Conservation (phyloP, 1,140 invertebrate genomes). For the Achroia grisella region DNA sequence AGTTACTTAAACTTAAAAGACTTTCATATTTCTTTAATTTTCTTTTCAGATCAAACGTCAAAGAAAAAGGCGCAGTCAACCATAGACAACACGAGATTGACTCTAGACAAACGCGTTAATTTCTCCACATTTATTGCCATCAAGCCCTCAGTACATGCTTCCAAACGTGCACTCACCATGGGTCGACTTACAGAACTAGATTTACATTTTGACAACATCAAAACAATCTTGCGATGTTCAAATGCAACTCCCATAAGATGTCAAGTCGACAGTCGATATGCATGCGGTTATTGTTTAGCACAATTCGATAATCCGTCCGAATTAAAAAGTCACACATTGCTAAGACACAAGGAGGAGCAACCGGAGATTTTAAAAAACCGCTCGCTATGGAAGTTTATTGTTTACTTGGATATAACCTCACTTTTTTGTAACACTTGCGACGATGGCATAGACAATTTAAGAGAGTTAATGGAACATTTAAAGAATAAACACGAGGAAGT, state of each 20-base stretch:
- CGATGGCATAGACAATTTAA: constrained; percentile 7
- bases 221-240: constrained; percentile 38
- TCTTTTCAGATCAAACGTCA: neutral
- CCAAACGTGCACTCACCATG: neutral
- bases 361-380: constrained; percentile 14
- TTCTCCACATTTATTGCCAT: constrained; percentile 6
- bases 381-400: constrained; percentile 16
- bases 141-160: neutral
- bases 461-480: constrained; percentile 28
- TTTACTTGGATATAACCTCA: constrained; percentile 11
- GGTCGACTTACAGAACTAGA: constrained; percentile 19
- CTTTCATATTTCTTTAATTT: neutral
- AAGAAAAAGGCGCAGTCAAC: neutral
- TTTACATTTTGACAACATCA: constrained; percentile 39
- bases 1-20: too few species aligned
- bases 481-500: constrained; percentile 27
- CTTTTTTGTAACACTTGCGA: constrained; percentile 15
- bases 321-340: constrained; percentile 37
- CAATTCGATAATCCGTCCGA: constrained; percentile 34
- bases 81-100: neutral
- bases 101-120: constrained; percentile 2
- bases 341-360: constrained; percentile 31
- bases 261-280: constrained; percentile 31
- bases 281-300: constrained; percentile 37
- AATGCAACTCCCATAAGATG: constrained; percentile 48